Evolutionary conservation across 1,140 invertebrate species (phyloP).

Genomic region (Lamellibrachia luymesi): DNA sequence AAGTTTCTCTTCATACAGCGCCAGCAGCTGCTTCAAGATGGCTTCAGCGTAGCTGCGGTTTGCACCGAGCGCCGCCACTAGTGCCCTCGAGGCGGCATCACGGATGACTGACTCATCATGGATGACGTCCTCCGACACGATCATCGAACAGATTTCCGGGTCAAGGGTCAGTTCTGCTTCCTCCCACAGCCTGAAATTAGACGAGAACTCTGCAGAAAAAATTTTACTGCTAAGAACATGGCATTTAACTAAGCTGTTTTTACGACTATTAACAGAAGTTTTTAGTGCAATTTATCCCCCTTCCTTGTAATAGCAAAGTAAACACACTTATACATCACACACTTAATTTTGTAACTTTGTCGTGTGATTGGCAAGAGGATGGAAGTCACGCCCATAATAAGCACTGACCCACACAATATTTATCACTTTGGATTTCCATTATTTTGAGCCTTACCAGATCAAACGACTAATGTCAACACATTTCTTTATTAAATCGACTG

Average conservation of each 20-base stretch:
- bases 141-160: slow-evolving; percentile 59
- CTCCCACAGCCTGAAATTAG: slow-evolving; percentile 65
- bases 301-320: too few relatives aligned
- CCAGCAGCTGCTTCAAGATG: slow-evolving; percentile 68
- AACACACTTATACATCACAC: too few relatives aligned
- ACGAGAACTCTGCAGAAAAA: not conserved
- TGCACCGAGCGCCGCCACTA: slow-evolving; percentile 68
- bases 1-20: slow-evolving; percentile 76
- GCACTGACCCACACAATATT: too few relatives aligned
- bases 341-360: too few relatives aligned
- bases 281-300: not conserved
- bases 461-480: too few relatives aligned
- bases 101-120: slow-evolving; percentile 78
- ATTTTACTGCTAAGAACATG: not conserved
- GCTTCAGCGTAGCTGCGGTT: slow-evolving; percentile 61
- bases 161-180: slow-evolving; percentile 61
- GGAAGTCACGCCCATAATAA: too few relatives aligned
- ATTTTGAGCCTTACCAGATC: too few relatives aligned
- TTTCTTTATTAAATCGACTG: too few relatives aligned
- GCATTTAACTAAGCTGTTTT: not conserved
- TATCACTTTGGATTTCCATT: too few relatives aligned
- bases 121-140: slow-evolving; percentile 72
- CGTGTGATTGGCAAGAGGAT: too few relatives aligned
- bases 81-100: slow-evolving; percentile 72
- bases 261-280: not conserved